phyloP scores from a whole-genome alignment of 2,113 vertebrate species.

The Hippopotamus amphibius region DNA sequence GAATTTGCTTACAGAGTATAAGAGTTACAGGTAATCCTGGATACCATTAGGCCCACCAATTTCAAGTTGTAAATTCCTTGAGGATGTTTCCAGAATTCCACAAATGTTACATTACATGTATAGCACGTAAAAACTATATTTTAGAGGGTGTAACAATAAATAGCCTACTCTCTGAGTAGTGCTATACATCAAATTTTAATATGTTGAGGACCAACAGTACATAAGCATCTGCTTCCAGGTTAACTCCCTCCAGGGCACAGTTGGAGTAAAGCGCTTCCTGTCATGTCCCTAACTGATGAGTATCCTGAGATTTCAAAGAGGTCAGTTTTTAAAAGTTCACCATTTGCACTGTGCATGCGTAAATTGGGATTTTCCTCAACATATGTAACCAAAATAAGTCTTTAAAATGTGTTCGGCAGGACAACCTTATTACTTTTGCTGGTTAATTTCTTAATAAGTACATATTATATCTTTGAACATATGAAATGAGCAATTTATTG shows the following conservation, averaged over 20 bases:
- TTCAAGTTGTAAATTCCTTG: conserved; percentile 10
- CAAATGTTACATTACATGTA: background rate
- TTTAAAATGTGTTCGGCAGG: background rate
- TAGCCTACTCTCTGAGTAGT: background rate
- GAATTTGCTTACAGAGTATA: background rate
- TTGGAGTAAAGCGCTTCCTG: background rate
- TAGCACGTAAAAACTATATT: background rate
- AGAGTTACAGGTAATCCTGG: background rate
- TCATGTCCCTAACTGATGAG: background rate
- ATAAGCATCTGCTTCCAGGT: background rate
- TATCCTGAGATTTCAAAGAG: background rate
- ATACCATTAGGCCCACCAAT: background rate
- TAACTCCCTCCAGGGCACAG: background rate
- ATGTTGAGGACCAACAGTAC: background rate
- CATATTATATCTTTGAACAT: background rate
- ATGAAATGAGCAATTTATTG: background rate
- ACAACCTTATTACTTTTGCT: background rate
- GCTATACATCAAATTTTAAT: background rate
- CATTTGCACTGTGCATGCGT: background rate
- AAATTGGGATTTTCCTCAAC: background rate
- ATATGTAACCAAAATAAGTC: background rate
- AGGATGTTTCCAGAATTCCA: background rate
- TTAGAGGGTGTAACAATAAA: background rate
- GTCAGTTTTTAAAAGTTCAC: conserved; percentile 1
- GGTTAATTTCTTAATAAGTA: background rate